A percentile compares a stretch with the other conserved stretches of the same genome.
Conservation (phyloP, 2,113 vertebrate species). For the Tylochromis polylepis region DNA sequence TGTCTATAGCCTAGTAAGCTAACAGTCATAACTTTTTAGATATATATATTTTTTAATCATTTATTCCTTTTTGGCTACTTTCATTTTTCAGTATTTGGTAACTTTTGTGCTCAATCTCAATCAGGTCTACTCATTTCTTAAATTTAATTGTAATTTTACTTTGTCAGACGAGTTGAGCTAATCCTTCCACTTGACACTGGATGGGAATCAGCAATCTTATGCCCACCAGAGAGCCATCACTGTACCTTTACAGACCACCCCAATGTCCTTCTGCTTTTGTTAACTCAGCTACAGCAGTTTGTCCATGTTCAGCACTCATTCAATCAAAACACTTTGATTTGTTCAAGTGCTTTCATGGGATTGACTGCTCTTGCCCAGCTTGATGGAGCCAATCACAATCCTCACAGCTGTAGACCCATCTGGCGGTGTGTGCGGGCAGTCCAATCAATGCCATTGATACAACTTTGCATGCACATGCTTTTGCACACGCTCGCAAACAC, state of each 20-base stretch:
- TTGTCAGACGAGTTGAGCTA: background rate
- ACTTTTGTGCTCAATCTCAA: background rate
- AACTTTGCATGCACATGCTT: background rate
- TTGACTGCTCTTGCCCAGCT: background rate
- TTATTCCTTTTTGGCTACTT: background rate
- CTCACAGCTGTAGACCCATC: background rate
- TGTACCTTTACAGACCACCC: background rate
- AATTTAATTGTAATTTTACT: background rate
- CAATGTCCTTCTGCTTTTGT: background rate
- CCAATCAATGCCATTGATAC: background rate
- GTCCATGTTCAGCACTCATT: background rate
- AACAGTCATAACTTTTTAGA: background rate
- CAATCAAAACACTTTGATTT: background rate
- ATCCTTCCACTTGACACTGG: background rate
- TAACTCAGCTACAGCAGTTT: background rate
- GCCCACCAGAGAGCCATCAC: background rate
- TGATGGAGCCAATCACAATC: background rate
- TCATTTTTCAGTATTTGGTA: background rate
- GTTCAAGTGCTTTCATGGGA: background rate
- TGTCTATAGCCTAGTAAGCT: background rate
- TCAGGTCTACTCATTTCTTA: background rate
- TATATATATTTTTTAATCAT: background rate
- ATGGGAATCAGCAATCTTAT: background rate
- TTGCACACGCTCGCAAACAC: background rate
- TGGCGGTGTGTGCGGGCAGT: background rate